phyloP scores from a whole-genome alignment of 1,140 invertebrate genomes.

The Lepidurus packardi region DNA sequence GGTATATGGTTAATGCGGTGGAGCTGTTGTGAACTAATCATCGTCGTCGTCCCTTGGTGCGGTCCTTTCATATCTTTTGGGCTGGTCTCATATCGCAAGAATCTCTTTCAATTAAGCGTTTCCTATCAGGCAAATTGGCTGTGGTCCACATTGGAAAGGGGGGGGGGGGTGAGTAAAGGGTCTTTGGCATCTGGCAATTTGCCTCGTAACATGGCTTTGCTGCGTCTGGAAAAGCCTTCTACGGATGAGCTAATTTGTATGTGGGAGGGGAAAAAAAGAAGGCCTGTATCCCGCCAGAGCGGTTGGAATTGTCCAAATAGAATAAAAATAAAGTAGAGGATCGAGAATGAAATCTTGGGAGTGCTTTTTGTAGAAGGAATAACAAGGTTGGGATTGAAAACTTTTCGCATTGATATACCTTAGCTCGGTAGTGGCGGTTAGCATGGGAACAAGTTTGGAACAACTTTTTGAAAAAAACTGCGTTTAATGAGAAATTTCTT shows the following conservation, averaged over 20 bases:
- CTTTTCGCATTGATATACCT: no score
- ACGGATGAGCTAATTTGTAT: conserved; percentile 8
- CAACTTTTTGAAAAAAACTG: no score
- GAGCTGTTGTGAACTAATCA: background rate
- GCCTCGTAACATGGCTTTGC: background rate
- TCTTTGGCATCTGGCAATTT: conserved; percentile 14
- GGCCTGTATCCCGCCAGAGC: background rate
- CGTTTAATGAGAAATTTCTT: no score
- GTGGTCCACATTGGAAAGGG: background rate
- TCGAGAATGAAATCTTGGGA: no score
- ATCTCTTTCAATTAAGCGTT: conserved; percentile 14
- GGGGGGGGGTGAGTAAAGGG: background rate
- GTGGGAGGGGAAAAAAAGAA: background rate
- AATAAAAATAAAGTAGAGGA: no score
- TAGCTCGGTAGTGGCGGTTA: no score
- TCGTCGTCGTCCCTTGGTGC: background rate
- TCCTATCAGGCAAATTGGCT: conserved; percentile 21
- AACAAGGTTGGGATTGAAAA: no score
- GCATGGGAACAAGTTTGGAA: no score
- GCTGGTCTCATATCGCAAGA: background rate
- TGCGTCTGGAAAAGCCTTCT: conserved; percentile 1
- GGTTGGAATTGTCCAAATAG: background rate
- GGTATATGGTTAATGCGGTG: background rate
- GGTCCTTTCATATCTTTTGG: background rate
- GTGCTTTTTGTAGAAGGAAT: no score